A percentile compares a stretch with the other conserved stretches of the same genome.
These are phyloP conservation scores for Leptobrachium ailaonicum DNA, from an alignment of 2,113 vertebrate genomes.

Conservation along the genomic window DNA sequence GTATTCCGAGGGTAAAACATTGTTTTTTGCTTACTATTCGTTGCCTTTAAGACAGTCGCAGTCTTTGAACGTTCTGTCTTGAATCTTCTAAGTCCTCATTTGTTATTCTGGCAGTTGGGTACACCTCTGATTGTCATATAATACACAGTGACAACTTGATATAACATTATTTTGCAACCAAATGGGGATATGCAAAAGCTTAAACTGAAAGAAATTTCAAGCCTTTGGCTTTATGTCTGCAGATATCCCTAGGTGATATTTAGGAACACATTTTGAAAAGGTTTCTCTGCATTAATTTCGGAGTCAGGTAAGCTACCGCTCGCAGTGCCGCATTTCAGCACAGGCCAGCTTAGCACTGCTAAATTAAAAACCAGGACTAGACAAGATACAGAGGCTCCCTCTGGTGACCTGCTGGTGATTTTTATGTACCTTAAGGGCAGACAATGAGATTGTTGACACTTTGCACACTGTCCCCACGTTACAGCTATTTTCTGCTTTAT, in stretches of 20 bases:
- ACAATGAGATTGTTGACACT: neutral
- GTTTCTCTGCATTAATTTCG: conserved; percentile 18
- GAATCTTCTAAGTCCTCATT: neutral
- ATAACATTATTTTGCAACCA: neutral
- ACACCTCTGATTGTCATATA: neutral
- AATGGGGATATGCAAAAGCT: conserved; percentile 7
- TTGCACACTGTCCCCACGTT: neutral
- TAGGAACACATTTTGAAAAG: conserved; percentile 19
- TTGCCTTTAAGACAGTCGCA: neutral
- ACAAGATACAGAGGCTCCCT: conserved; percentile 13
- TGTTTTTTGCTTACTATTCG: neutral
- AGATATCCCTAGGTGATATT: conserved; percentile 21
- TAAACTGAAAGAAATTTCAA: conserved; percentile 2
- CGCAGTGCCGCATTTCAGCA: neutral
- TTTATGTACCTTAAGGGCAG: conserved; percentile 16
- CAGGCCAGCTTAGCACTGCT: conserved; percentile 3
- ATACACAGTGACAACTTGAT: neutral
- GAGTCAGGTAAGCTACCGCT: conserved; percentile 14
- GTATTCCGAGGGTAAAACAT: neutral
- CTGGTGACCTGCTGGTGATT: conserved; percentile 10
- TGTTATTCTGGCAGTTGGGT: neutral
- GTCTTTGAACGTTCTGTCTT: neutral
- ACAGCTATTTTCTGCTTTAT: neutral
- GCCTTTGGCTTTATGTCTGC: conserved; percentile 28
- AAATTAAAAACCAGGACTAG: conserved; percentile 3